phyloP scores from a whole-genome alignment of 2,113 vertebrate genomes.

The Pithys albifrons region DNA sequence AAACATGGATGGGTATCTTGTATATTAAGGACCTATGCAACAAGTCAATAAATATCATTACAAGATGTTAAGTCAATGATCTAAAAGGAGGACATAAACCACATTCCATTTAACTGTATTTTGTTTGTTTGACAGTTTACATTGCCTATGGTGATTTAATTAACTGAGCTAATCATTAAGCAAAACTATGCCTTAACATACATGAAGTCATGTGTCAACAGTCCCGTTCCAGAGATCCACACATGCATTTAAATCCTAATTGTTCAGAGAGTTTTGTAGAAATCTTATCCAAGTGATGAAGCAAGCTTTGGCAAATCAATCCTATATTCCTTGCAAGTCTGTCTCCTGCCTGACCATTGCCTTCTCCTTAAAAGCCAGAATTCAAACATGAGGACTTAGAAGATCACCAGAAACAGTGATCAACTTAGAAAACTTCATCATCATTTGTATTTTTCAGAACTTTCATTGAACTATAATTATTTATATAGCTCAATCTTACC shows the following conservation, averaged over 20 bases:
- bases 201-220: not conserved
- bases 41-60: not conserved
- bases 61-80: not conserved
- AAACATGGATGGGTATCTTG: not conserved
- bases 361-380: not conserved
- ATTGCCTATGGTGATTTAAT: not conserved
- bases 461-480: not conserved
- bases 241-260: not conserved
- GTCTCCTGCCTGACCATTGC: not conserved
- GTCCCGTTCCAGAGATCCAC: not conserved
- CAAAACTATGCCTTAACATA: not conserved
- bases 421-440: not conserved
- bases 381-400: not conserved
- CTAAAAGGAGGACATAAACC: not conserved
- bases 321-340: not conserved
- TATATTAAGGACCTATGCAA: not conserved
- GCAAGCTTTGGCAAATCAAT: not conserved
- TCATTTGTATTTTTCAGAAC: not conserved
- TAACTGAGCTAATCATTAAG: constrained; percentile 35
- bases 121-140: constrained; percentile 10
- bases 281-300: not conserved
- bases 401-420: not conserved
- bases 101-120: not conserved
- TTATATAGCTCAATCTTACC: rapidly evolving
- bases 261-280: not conserved